Conservation (phyloP, 1,140 invertebrate genomes). For the Dinoponera quadriceps region DNA sequence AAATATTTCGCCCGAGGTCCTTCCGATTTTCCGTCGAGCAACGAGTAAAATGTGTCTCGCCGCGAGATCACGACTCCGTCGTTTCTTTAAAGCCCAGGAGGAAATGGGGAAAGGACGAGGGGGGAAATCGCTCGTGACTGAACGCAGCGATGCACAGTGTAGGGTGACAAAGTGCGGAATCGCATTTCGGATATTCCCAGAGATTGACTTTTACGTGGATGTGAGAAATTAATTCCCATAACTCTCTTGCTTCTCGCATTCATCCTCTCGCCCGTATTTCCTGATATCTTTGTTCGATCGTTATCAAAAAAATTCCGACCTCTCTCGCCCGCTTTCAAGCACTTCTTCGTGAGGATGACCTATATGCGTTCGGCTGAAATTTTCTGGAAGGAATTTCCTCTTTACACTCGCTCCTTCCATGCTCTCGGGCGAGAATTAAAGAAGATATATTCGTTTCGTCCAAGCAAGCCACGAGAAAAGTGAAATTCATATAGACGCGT, state of each 20-base stretch:
- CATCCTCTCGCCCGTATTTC: neutral
- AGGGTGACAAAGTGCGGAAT: neutral
- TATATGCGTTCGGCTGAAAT: neutral
- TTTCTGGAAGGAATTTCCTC: neutral
- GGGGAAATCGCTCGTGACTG: neutral
- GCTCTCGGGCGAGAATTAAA: neutral
- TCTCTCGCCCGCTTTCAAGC: neutral
- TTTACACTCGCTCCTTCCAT: neutral
- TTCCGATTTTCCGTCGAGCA: neutral
- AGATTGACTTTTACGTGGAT: too few species aligned
- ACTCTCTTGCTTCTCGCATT: neutral
- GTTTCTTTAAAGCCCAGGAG: neutral
- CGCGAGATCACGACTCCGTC: neutral
- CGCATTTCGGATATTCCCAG: neutral
- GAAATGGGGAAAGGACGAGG: neutral
- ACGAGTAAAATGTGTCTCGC: constrained; percentile 14
- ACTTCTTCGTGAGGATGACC: neutral
- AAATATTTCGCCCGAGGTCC: neutral
- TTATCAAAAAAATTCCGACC: neutral
- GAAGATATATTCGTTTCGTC: neutral
- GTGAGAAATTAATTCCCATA: neutral
- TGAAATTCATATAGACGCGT: neutral
- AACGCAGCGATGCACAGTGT: neutral
- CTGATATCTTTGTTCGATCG: neutral
- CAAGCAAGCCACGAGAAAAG: neutral